A percentile compares a stretch with the other conserved stretches of the same genome.
phyloP scores from a whole-genome alignment of 2,888 invertebrate species.

The Ichneumon xanthorius region DNA sequence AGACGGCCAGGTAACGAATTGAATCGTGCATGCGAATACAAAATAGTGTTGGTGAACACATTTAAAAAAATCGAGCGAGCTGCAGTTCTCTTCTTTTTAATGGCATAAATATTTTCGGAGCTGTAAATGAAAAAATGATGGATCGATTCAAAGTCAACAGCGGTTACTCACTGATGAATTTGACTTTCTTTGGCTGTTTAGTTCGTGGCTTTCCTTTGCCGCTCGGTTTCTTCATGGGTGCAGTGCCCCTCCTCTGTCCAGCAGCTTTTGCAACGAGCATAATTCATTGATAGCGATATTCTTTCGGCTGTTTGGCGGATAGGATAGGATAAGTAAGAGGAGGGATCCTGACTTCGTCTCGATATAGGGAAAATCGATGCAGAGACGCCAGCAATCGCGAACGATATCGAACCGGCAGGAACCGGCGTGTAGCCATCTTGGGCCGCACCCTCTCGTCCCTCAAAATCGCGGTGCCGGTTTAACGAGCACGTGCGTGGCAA shows the following conservation, averaged over 20 bases:
- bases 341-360: background rate
- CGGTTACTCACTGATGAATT: conserved; percentile 95
- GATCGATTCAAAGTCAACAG: conserved; percentile 1
- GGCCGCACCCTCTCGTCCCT: conserved; percentile 82
- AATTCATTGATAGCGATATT: conserved; percentile 35
- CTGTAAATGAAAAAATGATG: background rate
- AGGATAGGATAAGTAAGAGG: background rate
- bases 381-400: conserved; percentile 86
- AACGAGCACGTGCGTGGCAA: conserved; percentile 68
- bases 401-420: conserved; percentile 69
- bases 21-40: background rate
- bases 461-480: conserved; percentile 65
- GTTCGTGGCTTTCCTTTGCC: conserved; percentile 91
- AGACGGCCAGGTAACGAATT: background rate
- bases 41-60: background rate
- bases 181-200: conserved; percentile 95
- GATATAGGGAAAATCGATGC: background rate
- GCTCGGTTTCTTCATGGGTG: conserved; percentile 93
- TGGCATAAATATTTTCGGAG: background rate
- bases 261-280: conserved; percentile 68
- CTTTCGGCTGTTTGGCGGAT: background rate
- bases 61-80: conserved; percentile 36
- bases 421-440: conserved; percentile 80
- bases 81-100: conserved; percentile 22
- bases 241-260: conserved; percentile 86